These are phyloP conservation scores for Scolopax bukidnonensis DNA, from an alignment of 2,797 vertebrate species.

Conservation along the genomic window DNA sequence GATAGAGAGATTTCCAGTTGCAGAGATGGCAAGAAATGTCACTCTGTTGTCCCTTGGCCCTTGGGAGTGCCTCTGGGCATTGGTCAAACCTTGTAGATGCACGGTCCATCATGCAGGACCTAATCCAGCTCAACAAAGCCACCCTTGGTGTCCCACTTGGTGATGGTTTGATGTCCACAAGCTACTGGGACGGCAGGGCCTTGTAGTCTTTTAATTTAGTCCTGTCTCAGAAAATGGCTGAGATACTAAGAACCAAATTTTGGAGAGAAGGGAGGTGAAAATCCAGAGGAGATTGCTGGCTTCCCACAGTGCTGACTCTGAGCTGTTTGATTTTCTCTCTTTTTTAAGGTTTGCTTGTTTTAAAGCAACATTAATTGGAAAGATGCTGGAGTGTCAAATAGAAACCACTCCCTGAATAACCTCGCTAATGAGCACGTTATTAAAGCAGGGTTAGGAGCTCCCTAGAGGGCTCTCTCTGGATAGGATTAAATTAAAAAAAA, in stretches of 20 bases:
- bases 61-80: neutral
- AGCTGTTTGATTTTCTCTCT: constrained; percentile 50
- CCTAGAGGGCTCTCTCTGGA: constrained; percentile 61
- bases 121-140: neutral
- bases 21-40: neutral
- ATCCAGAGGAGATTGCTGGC: constrained; percentile 56
- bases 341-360: constrained; percentile 70
- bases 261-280: constrained; percentile 43
- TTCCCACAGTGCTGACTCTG: constrained; percentile 30
- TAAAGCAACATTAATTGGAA: constrained; percentile 71
- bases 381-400: constrained; percentile 66
- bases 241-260: constrained; percentile 2
- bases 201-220: constrained; percentile 12
- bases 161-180: neutral
- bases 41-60: neutral
- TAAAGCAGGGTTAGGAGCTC: constrained; percentile 71
- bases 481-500: constrained; percentile 73
- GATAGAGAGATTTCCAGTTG: neutral
- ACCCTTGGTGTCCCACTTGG: neutral
- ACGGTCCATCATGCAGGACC: neutral
- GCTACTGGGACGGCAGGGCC: neutral
- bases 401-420: constrained; percentile 71
- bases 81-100: neutral
- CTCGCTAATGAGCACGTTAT: constrained; percentile 71
- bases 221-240: constrained; percentile 29